phyloP scores from a whole-genome alignment of 1,140 invertebrate genomes.

The Plectrocnemia conspersa region DNA sequence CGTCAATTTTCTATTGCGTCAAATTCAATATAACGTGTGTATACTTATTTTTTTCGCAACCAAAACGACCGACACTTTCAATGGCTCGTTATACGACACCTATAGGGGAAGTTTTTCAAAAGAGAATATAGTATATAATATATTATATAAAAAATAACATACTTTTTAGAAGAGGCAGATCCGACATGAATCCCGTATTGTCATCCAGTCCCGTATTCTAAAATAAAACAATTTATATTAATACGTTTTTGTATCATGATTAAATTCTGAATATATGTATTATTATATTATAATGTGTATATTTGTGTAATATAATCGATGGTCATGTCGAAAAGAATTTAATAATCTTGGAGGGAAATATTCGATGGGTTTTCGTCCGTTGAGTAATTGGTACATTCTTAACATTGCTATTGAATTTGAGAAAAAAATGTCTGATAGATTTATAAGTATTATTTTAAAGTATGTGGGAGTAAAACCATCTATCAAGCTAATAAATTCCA shows the following conservation, averaged over 20 bases:
- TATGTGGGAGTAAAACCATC: too few relatives aligned
- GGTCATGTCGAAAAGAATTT: constrained; percentile 21
- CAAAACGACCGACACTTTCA: too few relatives aligned
- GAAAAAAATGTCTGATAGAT: constrained; percentile 23
- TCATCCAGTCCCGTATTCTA: constrained; percentile 81
- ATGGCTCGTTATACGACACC: too few relatives aligned
- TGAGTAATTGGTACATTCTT: constrained; percentile 28
- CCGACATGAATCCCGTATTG: constrained; percentile 78
- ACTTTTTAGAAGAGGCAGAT: constrained; percentile 84
- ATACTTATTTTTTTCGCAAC: too few relatives aligned
- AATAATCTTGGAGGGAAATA: constrained; percentile 27
- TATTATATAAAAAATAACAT: constrained; percentile 54
- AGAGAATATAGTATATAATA: too few relatives aligned
- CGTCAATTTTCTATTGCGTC: too few relatives aligned
- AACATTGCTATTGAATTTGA: constrained; percentile 12
- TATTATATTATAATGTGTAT: too few relatives aligned
- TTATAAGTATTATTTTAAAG: too few relatives aligned
- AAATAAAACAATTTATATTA: constrained; percentile 41
- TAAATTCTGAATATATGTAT: constrained; percentile 10
- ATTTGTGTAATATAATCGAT: too few relatives aligned
- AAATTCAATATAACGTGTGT: too few relatives aligned
- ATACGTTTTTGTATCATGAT: constrained; percentile 9
- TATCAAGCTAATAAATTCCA: too few relatives aligned
- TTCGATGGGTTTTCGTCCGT: constrained; percentile 20
- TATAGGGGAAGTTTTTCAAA: too few relatives aligned